Percentiles rank a stretch among this genome's conserved stretches.
Evolutionary conservation across 2,797 vertebrate species (phyloP).

Genomic region (Trematomus bernacchii): DNA sequence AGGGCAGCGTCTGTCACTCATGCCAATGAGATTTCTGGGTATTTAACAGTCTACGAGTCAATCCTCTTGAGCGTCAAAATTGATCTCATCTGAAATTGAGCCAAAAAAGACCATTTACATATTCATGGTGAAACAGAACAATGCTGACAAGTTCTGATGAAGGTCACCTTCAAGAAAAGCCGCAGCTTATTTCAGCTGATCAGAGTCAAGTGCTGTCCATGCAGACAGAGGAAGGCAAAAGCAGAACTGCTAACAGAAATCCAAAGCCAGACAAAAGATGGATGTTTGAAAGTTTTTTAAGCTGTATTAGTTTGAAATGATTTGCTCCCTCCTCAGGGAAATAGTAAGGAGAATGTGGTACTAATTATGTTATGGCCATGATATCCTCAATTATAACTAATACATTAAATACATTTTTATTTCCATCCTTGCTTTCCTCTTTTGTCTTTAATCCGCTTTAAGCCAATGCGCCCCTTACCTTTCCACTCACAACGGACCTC

Average conservation of each 20-base stretch:
- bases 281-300: not conserved
- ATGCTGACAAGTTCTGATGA: conserved; percentile 66
- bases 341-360: not conserved
- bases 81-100: conserved; percentile 73
- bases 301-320: not conserved
- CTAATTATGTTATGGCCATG: not conserved
- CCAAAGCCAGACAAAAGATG: conserved; percentile 5
- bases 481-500: conserved; percentile 3
- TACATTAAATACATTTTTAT: not conserved
- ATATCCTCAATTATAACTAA: conserved; percentile 1
- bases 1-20: conserved; percentile 70
- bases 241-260: not conserved
- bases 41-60: conserved; percentile 76
- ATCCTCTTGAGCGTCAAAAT: conserved; percentile 63
- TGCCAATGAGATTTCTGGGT: conserved; percentile 75
- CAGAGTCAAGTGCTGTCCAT: conserved; percentile 37
- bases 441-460: conserved; percentile 17
- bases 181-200: conserved; percentile 50
- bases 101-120: conserved; percentile 76
- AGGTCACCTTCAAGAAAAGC: conserved; percentile 73
- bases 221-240: not conserved
- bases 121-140: conserved; percentile 75
- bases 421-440: conserved; percentile 2
- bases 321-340: not conserved
- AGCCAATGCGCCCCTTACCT: conserved; percentile 5